phyloP scores from a whole-genome alignment of 2,113 vertebrate genomes.

The Craseonycteris thonglongyai region DNA sequence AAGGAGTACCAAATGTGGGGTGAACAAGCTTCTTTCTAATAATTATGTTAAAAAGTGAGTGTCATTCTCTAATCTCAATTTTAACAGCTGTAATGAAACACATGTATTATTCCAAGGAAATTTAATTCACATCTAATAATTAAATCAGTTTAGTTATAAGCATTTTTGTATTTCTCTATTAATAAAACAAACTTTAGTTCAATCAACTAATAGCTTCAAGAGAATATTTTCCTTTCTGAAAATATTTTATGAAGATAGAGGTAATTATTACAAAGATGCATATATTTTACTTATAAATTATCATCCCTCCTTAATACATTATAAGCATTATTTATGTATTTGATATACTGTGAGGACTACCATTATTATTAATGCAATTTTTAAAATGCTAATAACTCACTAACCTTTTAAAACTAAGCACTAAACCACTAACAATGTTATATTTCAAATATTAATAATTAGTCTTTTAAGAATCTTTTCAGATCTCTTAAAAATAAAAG shows the following conservation, averaged over 20 bases:
- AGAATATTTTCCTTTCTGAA: neutral
- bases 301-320: neutral
- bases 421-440: neutral
- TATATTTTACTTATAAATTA: neutral
- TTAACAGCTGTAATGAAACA: neutral
- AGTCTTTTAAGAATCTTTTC: neutral
- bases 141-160: neutral
- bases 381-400: neutral
- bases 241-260: neutral
- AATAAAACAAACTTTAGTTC: neutral
- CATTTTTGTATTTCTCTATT: neutral
- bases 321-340: neutral
- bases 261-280: neutral
- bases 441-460: constrained; percentile 6
- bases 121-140: neutral
- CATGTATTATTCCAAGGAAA: neutral
- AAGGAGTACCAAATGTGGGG: neutral
- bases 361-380: neutral
- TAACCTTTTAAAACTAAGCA: neutral
- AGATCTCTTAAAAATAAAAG: neutral
- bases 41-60: neutral
- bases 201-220: neutral
- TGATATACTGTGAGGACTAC: neutral
- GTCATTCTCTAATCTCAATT: neutral
- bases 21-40: neutral